Conservation (phyloP, 2,797 vertebrate species). For the Tokudaia muenninki region DNA sequence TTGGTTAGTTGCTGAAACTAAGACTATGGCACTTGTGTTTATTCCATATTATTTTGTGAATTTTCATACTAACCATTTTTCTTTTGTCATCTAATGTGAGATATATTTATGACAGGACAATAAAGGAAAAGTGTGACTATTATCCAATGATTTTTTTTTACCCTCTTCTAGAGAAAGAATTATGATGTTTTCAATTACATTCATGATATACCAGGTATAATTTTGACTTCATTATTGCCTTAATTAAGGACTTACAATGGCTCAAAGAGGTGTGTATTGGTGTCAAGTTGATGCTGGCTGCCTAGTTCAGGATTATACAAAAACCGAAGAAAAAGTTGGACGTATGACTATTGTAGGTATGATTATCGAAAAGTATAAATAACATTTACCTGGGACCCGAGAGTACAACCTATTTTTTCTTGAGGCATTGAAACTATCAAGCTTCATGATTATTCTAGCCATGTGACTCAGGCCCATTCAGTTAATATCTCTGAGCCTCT, state of each 20-base stretch:
- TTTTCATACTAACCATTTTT: neutral
- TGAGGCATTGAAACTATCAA: neutral
- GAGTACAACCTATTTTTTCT: neutral
- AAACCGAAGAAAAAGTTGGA: neutral
- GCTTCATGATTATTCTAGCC: neutral
- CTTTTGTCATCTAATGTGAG: neutral
- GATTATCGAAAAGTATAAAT: slow-evolving; percentile 1
- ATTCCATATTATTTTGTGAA: neutral
- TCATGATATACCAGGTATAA: neutral
- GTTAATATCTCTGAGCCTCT: slow-evolving; percentile 27
- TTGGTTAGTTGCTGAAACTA: neutral
- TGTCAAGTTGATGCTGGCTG: neutral
- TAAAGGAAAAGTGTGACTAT: neutral
- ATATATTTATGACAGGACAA: neutral
- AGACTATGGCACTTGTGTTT: neutral
- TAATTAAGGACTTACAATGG: neutral
- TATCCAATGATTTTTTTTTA: neutral
- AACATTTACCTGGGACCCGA: neutral
- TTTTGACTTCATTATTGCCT: neutral
- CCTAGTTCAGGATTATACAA: neutral
- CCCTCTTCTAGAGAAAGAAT: neutral
- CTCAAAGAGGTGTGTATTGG: neutral
- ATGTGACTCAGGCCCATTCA: neutral
- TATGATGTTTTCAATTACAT: neutral
- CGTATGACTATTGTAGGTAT: neutral